Evolutionary conservation across 2,113 vertebrate genomes (phyloP).

Genomic region (Siniperca knerii): DNA sequence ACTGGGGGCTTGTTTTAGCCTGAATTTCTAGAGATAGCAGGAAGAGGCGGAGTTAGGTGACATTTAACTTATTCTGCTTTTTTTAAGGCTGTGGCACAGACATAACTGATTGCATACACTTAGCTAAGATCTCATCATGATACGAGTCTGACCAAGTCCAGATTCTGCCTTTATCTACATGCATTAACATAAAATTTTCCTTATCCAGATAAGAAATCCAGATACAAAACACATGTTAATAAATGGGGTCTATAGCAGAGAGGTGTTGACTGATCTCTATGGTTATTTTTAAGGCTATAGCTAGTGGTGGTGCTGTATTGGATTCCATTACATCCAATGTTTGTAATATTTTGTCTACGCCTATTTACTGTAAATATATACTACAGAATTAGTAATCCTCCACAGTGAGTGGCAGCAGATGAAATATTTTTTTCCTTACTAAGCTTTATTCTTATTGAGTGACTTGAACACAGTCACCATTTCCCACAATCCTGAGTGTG

Average conservation of each 20-base stretch:
- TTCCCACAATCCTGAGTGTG: conserved; percentile 24
- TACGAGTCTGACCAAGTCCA: not conserved
- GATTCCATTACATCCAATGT: conserved; percentile 13
- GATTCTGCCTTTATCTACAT: not conserved
- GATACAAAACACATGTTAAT: not conserved
- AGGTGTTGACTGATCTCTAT: not conserved
- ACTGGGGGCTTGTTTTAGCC: not conserved
- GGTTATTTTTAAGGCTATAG: not conserved
- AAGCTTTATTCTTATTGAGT: conserved; percentile 41
- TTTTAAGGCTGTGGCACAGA: not conserved
- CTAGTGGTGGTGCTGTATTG: not conserved
- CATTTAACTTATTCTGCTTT: not conserved
- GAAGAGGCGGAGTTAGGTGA: not conserved
- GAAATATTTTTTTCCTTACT: not conserved
- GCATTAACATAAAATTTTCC: not conserved
- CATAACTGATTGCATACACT: not conserved
- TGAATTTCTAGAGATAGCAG: not conserved
- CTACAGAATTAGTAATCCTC: not conserved
- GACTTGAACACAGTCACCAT: conserved; percentile 33
- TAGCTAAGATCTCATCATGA: not conserved
- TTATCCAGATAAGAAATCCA: not conserved
- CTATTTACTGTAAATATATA: not conserved
- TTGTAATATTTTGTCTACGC: not conserved
- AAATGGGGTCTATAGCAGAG: not conserved
- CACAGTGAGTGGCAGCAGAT: conserved; percentile 21